Percentiles rank a stretch among this genome's conserved stretches.
Conservation (phyloP, 2,888 invertebrate genomes). For the Melinaea menophilus region DNA sequence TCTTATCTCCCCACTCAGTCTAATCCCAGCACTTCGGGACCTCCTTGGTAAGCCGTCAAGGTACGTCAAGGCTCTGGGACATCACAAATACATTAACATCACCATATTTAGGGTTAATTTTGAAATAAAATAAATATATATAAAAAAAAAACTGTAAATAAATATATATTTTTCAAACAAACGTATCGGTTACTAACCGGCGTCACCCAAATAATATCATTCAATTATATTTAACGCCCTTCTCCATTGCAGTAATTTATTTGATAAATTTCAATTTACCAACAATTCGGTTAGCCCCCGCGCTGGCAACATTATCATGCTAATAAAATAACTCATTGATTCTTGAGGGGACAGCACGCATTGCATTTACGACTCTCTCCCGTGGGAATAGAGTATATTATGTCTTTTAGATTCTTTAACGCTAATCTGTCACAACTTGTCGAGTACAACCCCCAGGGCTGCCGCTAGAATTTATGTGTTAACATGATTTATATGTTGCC, state of each 20-base stretch:
- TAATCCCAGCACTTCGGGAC: constrained; percentile 5
- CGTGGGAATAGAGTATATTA: constrained; percentile 30
- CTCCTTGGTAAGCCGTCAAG: neutral
- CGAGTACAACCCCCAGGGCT: constrained; percentile 47
- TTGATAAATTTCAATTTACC: constrained; percentile 73
- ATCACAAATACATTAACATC: neutral
- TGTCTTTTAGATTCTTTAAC: constrained; percentile 29
- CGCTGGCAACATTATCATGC: constrained; percentile 61
- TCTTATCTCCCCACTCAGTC: constrained; percentile 1
- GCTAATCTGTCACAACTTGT: constrained; percentile 42
- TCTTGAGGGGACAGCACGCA: constrained; percentile 31
- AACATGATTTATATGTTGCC: constrained; percentile 68
- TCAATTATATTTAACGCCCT: constrained; percentile 35
- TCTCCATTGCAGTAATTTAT: constrained; percentile 59
- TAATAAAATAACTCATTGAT: constrained; percentile 53
- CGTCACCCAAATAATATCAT: constrained; percentile 24
- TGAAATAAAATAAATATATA: no score
- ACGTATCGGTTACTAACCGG: constrained; percentile 12
- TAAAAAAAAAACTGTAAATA: no score
- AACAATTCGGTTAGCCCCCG: constrained; percentile 62
- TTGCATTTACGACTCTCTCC: constrained; percentile 20
- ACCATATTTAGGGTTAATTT: no score
- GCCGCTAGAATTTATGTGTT: constrained; percentile 72
- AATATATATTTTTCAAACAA: neutral
- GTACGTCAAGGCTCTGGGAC: neutral